Evolutionary conservation across 2,113 vertebrate genomes (phyloP).

Genomic region (Anhinga anhinga): DNA sequence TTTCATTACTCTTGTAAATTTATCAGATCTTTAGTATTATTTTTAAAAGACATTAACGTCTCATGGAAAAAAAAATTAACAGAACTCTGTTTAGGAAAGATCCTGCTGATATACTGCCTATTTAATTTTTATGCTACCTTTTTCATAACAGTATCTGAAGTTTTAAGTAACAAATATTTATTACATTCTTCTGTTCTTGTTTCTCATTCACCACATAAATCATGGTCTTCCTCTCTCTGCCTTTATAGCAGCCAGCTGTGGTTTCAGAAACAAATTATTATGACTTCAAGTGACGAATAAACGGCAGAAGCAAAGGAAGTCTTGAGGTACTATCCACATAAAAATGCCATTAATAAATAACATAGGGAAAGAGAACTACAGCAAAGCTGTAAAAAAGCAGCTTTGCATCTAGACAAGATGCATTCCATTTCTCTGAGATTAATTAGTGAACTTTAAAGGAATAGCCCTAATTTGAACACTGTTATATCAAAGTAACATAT

Average conservation of each 20-base stretch:
- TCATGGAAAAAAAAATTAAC: neutral
- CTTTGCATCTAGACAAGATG: neutral
- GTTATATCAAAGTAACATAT: neutral
- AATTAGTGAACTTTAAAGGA: neutral
- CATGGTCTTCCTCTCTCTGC: conserved; percentile 21
- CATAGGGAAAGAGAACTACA: neutral
- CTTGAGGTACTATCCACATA: neutral
- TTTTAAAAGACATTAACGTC: conserved; percentile 1
- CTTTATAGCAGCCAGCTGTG: conserved; percentile 38
- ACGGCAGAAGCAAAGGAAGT: conserved; percentile 35
- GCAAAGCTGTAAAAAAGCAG: neutral
- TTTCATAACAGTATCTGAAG: conserved; percentile 17
- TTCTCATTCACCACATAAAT: conserved; percentile 31
- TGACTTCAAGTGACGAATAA: conserved; percentile 37
- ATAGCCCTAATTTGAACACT: neutral
- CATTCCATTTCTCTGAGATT: neutral
- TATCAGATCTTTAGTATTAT: neutral
- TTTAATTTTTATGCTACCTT: conserved; percentile 42
- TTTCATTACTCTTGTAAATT: conserved; percentile 19
- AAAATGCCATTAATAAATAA: conserved; percentile 29
- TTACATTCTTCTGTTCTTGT: conserved; percentile 11
- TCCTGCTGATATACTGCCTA: conserved; percentile 37
- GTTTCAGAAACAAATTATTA: conserved; percentile 48
- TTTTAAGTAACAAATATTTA: conserved; percentile 32
- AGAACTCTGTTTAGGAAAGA: conserved; percentile 3